phyloP scores from a whole-genome alignment of 2,113 vertebrate genomes.

The Pachycephala philippinensis region DNA sequence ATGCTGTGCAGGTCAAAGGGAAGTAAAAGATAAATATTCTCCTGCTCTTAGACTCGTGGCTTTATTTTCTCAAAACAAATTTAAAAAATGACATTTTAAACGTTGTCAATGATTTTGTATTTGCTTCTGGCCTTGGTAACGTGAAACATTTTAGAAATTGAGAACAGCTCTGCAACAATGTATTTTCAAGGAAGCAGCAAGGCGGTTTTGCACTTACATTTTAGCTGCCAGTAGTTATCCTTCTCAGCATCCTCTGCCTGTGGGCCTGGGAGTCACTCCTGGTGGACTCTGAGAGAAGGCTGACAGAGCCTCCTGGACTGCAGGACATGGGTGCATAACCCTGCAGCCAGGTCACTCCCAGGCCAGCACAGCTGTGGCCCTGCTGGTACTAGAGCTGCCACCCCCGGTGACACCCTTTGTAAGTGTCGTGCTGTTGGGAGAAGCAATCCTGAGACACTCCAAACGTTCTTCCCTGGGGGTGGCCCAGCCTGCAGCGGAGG shows the following conservation, averaged over 20 bases:
- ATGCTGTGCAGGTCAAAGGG: neutral
- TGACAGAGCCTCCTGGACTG: neutral
- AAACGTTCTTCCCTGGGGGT: neutral
- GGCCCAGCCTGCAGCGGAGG: neutral
- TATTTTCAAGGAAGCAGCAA: neutral
- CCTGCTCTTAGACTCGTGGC: neutral
- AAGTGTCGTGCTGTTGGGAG: neutral
- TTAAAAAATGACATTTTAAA: neutral
- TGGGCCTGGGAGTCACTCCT: neutral
- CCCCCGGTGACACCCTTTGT: neutral
- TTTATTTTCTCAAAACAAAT: neutral
- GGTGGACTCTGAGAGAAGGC: neutral
- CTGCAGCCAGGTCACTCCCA: neutral
- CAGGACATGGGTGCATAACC: neutral
- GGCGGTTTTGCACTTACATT: neutral
- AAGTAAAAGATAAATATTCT: neutral
- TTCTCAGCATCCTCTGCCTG: neutral
- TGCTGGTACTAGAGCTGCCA: neutral
- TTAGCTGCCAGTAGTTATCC: neutral
- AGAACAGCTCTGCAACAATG: neutral
- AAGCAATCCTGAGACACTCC: neutral
- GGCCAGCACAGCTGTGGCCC: neutral
- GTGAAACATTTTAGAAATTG: neutral
- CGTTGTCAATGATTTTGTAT: neutral
- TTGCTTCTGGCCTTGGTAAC: neutral